Evolutionary conservation across 2,113 vertebrate genomes (phyloP).

Genomic region (Antidorcas marsupialis): DNA sequence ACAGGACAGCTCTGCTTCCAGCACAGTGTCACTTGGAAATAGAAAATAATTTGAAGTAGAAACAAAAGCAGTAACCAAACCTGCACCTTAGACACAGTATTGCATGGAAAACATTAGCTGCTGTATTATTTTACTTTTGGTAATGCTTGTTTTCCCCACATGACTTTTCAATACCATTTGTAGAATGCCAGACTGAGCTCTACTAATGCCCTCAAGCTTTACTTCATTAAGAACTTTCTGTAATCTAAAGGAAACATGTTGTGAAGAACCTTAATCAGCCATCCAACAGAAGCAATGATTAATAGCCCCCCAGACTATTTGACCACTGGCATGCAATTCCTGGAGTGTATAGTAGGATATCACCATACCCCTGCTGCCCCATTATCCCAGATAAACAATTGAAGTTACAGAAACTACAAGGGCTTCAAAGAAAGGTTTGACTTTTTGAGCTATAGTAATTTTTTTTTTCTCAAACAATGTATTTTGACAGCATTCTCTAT

Average conservation of each 20-base stretch:
- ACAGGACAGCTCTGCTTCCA: background rate
- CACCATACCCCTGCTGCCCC: background rate
- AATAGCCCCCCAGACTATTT: background rate
- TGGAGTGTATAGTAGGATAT: background rate
- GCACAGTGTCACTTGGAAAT: background rate
- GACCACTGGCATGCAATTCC: background rate
- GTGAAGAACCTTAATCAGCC: slow-evolving; percentile 17
- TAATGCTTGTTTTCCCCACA: background rate
- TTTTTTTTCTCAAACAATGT: background rate
- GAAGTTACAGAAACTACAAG: slow-evolving; percentile 26
- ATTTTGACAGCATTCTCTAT: slow-evolving; percentile 42
- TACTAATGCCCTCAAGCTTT: background rate
- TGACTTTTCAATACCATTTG: background rate
- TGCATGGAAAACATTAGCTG: background rate
- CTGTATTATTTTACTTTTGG: slow-evolving; percentile 21
- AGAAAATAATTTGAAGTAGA: slow-evolving; percentile 1
- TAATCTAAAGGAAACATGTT: slow-evolving; percentile 48
- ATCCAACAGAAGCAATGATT: slow-evolving; percentile 19
- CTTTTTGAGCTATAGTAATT: slow-evolving; percentile 36
- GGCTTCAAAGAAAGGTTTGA: slow-evolving; percentile 29
- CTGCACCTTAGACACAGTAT: background rate
- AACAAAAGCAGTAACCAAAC: background rate
- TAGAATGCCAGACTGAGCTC: background rate
- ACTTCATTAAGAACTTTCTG: slow-evolving; percentile 35
- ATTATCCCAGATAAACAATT: background rate